Evolutionary conservation across 1,140 invertebrate species (phyloP).

Genomic region (Hermatobates lingyangjiaoensis): DNA sequence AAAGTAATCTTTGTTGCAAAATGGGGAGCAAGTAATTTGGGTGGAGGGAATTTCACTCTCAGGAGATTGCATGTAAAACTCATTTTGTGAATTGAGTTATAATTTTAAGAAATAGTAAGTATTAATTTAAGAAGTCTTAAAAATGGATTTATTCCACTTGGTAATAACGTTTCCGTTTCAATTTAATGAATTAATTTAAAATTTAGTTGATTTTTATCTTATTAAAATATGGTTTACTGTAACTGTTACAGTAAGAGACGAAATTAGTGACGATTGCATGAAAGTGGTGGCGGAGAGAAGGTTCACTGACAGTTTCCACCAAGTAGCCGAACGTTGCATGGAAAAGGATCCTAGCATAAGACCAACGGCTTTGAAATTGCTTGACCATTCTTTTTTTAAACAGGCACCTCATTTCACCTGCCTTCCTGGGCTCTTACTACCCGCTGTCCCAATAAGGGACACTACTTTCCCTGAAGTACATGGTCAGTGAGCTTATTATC

Average conservation of each 20-base stretch:
- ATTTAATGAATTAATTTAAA: conserved; percentile 10
- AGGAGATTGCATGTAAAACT: too few species aligned
- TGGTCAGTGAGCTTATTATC: too few species aligned
- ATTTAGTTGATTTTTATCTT: conserved; percentile 15
- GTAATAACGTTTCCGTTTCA: conserved; percentile 1
- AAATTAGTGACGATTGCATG: conserved; percentile 23
- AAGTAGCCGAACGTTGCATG: conserved; percentile 48
- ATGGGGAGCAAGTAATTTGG: too few species aligned
- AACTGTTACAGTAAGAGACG: conserved; percentile 18
- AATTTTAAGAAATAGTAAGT: conserved; percentile 14
- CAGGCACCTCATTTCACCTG: conserved; percentile 20
- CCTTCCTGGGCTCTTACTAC: conserved; percentile 9
- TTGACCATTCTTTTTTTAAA: conserved; percentile 59
- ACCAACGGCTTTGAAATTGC: conserved; percentile 39
- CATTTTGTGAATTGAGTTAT: conserved; percentile 12
- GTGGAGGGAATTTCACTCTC: too few species aligned
- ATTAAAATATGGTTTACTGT: conserved; percentile 17
- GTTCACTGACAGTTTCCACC: conserved; percentile 55
- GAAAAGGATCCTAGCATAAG: conserved; percentile 40
- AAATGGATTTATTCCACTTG: neutral
- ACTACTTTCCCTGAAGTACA: conserved; percentile 16
- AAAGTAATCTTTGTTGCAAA: too few species aligned
- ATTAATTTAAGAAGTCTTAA: neutral
- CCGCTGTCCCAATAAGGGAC: conserved; percentile 13
- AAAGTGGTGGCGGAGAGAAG: conserved; percentile 26